Conservation (phyloP, 2,888 invertebrate genomes). For the Apocheima hispidaria region DNA sequence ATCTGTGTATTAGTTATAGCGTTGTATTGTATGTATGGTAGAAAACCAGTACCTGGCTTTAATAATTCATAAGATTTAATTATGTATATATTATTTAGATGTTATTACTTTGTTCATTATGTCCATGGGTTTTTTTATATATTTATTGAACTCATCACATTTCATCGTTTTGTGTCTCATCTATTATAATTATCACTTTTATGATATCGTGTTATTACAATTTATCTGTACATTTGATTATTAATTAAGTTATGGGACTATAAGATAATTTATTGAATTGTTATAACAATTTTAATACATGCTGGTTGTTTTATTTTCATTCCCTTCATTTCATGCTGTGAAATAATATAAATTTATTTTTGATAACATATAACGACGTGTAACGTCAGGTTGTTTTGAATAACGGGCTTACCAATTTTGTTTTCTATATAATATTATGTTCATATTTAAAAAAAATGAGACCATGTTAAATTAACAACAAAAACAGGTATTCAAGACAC, state of each 20-base stretch:
- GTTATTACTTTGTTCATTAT: constrained; percentile 7
- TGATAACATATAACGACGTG: no score
- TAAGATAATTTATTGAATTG: constrained; percentile 40
- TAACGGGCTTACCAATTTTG: no score
- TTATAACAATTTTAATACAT: constrained; percentile 57
- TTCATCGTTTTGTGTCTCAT: constrained; percentile 27
- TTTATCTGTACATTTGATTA: constrained; percentile 41
- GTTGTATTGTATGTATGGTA: constrained; percentile 57
- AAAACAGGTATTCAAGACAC: no score
- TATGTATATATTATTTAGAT: constrained; percentile 42
- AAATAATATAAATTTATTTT: no score
- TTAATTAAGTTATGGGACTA: constrained; percentile 28
- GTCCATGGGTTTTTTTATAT: constrained; percentile 18
- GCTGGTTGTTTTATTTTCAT: constrained; percentile 48
- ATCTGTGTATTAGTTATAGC: constrained; percentile 51
- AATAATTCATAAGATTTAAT: constrained; percentile 69
- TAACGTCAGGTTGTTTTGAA: no score
- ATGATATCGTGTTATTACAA: constrained; percentile 24
- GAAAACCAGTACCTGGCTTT: constrained; percentile 73
- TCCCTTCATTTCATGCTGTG: background rate
- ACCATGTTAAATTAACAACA: no score
- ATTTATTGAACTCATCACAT: constrained; percentile 23
- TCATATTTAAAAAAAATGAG: no score
- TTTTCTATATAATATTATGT: no score
- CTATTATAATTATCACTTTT: background rate